phyloP scores from a whole-genome alignment of 2,113 vertebrate species.

The Geococcyx californianus region DNA sequence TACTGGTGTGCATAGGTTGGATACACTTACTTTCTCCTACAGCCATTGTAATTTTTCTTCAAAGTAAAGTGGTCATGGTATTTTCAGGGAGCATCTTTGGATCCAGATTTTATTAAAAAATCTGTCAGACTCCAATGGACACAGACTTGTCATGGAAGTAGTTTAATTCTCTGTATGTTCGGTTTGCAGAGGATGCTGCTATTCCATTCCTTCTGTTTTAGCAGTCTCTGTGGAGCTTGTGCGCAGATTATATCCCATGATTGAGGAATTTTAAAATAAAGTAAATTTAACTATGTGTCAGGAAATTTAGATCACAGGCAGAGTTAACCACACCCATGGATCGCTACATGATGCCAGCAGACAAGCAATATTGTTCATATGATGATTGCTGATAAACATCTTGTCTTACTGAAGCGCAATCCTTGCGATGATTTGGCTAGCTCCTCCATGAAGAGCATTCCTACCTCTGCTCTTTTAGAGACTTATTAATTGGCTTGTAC shows the following conservation, averaged over 20 bases:
- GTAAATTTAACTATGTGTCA: neutral
- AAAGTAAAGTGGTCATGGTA: neutral
- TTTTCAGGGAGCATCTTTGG: neutral
- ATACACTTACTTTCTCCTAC: neutral
- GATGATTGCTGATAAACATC: neutral
- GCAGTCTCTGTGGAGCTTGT: neutral
- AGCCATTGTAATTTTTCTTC: neutral
- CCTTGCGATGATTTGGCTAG: neutral
- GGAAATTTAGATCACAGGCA: neutral
- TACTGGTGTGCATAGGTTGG: neutral
- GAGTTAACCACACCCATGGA: neutral
- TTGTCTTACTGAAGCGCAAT: neutral
- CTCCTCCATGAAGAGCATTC: neutral
- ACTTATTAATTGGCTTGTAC: neutral
- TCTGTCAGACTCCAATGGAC: neutral
- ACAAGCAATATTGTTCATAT: neutral
- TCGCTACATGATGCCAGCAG: neutral
- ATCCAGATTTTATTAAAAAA: neutral
- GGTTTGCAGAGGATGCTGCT: neutral
- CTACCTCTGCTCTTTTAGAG: neutral
- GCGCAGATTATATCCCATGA: rapidly evolving
- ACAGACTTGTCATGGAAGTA: neutral
- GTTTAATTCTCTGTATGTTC: neutral
- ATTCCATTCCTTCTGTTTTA: neutral
- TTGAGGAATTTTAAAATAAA: neutral